Evolutionary conservation across 2,113 vertebrate species (phyloP).

Genomic region (Brachyistius frenatus): DNA sequence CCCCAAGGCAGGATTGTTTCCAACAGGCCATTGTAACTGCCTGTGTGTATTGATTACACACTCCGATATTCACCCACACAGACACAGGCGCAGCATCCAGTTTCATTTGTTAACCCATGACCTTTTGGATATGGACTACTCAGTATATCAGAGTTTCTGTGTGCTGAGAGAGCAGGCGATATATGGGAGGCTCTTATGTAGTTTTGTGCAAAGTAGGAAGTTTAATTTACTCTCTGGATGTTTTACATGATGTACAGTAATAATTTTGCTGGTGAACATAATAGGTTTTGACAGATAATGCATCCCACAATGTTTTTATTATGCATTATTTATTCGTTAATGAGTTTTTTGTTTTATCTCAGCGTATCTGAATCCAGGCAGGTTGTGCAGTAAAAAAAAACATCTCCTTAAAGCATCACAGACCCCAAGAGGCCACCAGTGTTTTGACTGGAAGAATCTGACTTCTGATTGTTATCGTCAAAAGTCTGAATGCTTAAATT

Average conservation of each 20-base stretch:
- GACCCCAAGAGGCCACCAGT: constrained; percentile 36
- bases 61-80: constrained; percentile 75
- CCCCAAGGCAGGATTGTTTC: constrained; percentile 70
- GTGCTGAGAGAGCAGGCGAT: constrained; percentile 12
- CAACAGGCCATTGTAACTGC: constrained; percentile 54
- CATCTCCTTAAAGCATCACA: constrained; percentile 44
- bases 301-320: constrained; percentile 25
- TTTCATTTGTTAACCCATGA: constrained; percentile 75
- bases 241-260: constrained; percentile 17
- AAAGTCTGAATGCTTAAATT: constrained; percentile 42
- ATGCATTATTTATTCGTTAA: constrained; percentile 58
- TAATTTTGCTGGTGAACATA: constrained; percentile 26
- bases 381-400: constrained; percentile 45
- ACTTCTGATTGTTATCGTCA: constrained; percentile 38
- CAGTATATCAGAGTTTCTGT: constrained; percentile 29
- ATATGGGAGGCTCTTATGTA: not conserved
- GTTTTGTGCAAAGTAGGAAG: constrained; percentile 18
- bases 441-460: constrained; percentile 62
- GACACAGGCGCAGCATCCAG: constrained; percentile 60
- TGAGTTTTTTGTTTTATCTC: not conserved
- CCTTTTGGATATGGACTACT: constrained; percentile 62
- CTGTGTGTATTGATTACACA: constrained; percentile 73
- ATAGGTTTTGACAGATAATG: constrained; percentile 51
- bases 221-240: constrained; percentile 18
- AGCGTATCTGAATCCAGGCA: constrained; percentile 22